Evolutionary conservation across 2,888 invertebrate species (phyloP).

Genomic region (Mechanitis messenoides): DNA sequence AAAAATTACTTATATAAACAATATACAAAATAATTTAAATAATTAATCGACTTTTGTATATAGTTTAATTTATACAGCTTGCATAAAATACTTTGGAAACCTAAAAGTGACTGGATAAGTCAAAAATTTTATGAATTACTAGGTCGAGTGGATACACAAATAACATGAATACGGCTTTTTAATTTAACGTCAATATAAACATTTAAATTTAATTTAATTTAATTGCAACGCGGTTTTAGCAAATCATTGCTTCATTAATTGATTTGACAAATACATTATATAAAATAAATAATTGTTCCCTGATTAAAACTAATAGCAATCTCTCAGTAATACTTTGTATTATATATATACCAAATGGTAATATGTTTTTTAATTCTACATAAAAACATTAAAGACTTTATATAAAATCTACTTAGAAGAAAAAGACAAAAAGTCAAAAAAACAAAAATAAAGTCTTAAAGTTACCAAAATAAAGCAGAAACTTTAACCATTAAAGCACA

Average conservation of each 20-base stretch:
- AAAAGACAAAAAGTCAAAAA: background rate
- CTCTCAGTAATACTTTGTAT: no score
- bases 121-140: background rate
- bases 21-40: no score
- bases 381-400: no score
- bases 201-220: background rate
- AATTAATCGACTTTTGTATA: no score
- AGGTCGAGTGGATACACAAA: background rate
- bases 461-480: background rate
- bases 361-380: no score
- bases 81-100: no score
- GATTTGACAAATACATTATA: background rate
- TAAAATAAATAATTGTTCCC: no score
- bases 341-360: no score
- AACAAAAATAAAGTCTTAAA: background rate
- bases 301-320: no score
- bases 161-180: background rate
- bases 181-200: background rate
- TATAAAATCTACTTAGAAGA: background rate
- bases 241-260: background rate
- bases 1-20: no score
- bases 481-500: constrained; percentile 1
- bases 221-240: background rate
- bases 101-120: no score
- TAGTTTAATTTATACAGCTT: no score